A percentile compares a stretch with the other conserved stretches of the same genome.
These are phyloP conservation scores for Tyria jacobaeae DNA, from an alignment of 2,888 invertebrate genomes.

Conservation along the genomic window DNA sequence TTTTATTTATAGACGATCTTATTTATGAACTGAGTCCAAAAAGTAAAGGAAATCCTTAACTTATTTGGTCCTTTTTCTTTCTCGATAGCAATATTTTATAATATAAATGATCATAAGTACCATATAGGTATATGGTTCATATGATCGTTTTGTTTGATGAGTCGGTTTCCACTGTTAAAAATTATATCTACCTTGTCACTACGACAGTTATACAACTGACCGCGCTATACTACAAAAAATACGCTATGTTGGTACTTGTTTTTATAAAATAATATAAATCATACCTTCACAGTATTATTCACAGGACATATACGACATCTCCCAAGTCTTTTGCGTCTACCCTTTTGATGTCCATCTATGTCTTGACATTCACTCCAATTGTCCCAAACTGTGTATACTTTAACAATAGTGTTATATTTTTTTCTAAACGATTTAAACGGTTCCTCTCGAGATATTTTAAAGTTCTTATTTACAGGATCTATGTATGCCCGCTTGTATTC, in stretches of 20 bases:
- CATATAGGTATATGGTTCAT: too few relatives aligned
- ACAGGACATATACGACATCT: conserved; percentile 78
- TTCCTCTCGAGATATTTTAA: conserved; percentile 69
- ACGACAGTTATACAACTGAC: too few relatives aligned
- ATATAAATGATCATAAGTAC: too few relatives aligned
- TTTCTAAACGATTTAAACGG: conserved; percentile 74
- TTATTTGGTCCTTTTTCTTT: too few relatives aligned
- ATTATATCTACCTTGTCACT: too few relatives aligned
- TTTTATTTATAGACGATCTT: too few relatives aligned
- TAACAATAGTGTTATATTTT: conserved; percentile 68
- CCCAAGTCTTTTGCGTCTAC: conserved; percentile 74
- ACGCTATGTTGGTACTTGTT: background rate
- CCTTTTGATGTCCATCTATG: conserved; percentile 65
- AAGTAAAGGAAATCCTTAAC: too few relatives aligned
- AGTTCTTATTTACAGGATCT: conserved; percentile 74
- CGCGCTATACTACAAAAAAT: too few relatives aligned
- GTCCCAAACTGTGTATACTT: conserved; percentile 82
- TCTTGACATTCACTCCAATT: conserved; percentile 84
- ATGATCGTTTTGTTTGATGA: too few relatives aligned
- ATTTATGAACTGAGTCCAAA: too few relatives aligned
- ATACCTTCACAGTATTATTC: conserved; percentile 14
- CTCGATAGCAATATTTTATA: too few relatives aligned
- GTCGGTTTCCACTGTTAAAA: too few relatives aligned
- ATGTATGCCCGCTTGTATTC: conserved; percentile 79
- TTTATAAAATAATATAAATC: background rate